Conservation (phyloP, 2,113 vertebrate genomes). For the Platysternon megacephalum region DNA sequence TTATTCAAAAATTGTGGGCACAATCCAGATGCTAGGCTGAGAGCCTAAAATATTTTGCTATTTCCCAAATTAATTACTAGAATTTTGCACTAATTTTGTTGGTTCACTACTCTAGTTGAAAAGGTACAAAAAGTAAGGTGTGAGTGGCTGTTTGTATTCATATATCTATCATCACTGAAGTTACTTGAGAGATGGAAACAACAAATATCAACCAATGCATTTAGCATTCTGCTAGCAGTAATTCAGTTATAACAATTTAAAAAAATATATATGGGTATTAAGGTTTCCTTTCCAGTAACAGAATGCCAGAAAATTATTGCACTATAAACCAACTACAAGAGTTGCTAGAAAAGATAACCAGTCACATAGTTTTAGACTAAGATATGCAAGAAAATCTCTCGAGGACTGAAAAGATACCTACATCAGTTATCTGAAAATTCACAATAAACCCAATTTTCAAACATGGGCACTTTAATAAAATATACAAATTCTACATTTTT, state of each 20-base stretch:
- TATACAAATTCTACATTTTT: not conserved
- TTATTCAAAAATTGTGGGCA: not conserved
- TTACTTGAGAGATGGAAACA: not conserved
- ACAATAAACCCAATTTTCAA: not conserved
- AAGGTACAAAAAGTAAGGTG: not conserved
- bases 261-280: slow-evolving; percentile 24
- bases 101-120: not conserved
- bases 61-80: rapidly evolving
- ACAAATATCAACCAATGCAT: not conserved
- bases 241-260: not conserved
- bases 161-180: not conserved
- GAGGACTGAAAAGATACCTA: not conserved
- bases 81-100: not conserved
- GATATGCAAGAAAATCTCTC: not conserved
- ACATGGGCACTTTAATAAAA: not conserved
- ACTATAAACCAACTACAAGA: not conserved
- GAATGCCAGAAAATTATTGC: not conserved
- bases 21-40: not conserved
- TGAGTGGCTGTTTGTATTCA: rapidly evolving
- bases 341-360: not conserved
- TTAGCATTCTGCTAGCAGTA: slow-evolving; percentile 19
- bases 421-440: not conserved
- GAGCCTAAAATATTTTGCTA: not conserved
- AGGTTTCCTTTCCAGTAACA: not conserved
- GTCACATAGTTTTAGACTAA: not conserved